phyloP scores from a whole-genome alignment of 2,888 invertebrate genomes.

The Drosophila pegasa region DNA sequence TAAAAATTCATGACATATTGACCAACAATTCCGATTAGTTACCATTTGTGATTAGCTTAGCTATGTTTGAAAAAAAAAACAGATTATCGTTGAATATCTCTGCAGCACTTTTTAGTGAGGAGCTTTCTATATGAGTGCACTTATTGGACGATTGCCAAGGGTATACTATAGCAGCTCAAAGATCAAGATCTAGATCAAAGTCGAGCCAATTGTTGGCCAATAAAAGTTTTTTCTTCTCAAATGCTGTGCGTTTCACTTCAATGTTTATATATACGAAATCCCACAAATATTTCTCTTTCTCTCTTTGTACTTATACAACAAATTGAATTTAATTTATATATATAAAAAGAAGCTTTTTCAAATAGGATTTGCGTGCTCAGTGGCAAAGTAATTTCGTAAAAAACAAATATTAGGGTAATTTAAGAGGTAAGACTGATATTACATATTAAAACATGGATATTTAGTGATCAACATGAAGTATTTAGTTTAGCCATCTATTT shows the following conservation, averaged over 20 bases:
- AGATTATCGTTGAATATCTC: neutral
- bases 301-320: conserved; percentile 8
- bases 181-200: conserved; percentile 36
- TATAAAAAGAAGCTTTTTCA: conserved; percentile 17
- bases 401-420: neutral
- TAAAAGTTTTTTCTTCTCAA: neutral
- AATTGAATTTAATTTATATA: conserved; percentile 18
- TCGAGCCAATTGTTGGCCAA: conserved; percentile 18
- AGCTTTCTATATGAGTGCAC: conserved; percentile 4
- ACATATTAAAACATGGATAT: neutral
- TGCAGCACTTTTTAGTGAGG: neutral
- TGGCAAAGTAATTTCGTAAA: conserved; percentile 6
- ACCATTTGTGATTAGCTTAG: neutral
- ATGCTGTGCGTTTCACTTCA: neutral
- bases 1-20: neutral
- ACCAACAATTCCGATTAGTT: neutral
- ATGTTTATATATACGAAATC: neutral
- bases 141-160: conserved; percentile 24
- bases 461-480: neutral
- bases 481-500: neutral
- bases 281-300: conserved; percentile 5
- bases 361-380: conserved; percentile 6
- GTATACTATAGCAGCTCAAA: conserved; percentile 11
- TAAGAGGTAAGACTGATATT: neutral
- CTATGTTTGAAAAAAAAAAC: neutral